Base-by-base conservation (phyloP, 2,797 vertebrate species). In the Sebastes baramenuke region DNA sequence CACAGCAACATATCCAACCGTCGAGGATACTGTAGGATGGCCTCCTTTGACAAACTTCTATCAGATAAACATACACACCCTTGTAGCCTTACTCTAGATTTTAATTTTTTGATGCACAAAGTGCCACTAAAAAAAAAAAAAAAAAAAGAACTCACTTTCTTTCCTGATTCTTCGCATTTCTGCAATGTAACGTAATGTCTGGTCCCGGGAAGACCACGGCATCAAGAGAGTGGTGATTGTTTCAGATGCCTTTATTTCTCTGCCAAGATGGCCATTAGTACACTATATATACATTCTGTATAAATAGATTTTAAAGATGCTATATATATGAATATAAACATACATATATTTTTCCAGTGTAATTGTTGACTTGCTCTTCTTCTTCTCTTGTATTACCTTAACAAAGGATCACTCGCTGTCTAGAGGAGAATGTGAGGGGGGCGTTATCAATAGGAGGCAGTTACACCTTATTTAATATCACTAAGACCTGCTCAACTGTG, bases 271-370 rank as follows among this genome's bases (percentile, higher is more conserved):
- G 95, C 95, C 95, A 94, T 95, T 94, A 93, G 92, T 95, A 95
- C 94, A 95, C 93, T 89, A 92, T 95, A 94, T 95, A 95, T 95
- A 95, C 95, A 95, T 95, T 95, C 92, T 96, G 96, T 96, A 96
- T 94, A 93, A 94, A 95, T 94, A 95, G 91, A 95, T 94, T 93
- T 95, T 92, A 95, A 95, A 95, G 94, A 94, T 93, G 90, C 91
- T 95, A 96, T 96, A 96, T 95, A 96, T 95, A 95, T 92, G 93
- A 95, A 96, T 96, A 95, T 94, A 95, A 95, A 95, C 95, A 95
- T 95, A 95, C 93, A 92, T 96, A 95, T 96, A 96, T 96, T 96
- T 96, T 96, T 96, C 91, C 95, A 96, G 95, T 96, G 95, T 96
- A 95, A 93, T 95, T 96, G 96, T 95, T 94, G 93, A 95, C 93